Percentiles rank a stretch among this genome's conserved stretches.
These are phyloP conservation scores for Urocyon cinereoargenteus DNA, from an alignment of 2,797 vertebrate genomes.

Conservation along the genomic window DNA sequence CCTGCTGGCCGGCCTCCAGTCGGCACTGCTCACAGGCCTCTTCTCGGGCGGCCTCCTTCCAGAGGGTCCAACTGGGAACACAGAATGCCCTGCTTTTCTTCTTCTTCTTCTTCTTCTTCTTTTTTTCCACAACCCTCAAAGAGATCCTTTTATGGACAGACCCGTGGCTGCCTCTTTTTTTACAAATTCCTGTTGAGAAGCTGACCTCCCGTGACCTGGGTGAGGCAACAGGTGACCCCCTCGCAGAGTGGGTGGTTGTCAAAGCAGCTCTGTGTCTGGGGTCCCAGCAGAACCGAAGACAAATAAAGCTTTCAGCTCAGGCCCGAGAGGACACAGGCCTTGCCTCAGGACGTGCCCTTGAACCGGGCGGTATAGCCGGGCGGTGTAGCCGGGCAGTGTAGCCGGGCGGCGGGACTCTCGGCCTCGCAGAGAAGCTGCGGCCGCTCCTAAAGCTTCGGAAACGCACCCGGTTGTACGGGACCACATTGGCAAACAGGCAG, in stretches of 20 bases:
- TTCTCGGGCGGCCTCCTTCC: slow-evolving; percentile 89
- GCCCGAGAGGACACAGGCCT: neutral
- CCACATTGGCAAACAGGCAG: neutral
- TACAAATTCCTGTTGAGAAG: slow-evolving; percentile 82
- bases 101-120: neutral
- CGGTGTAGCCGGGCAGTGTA: neutral
- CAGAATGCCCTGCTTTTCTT: slow-evolving; percentile 64
- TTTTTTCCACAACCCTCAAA: slow-evolving; percentile 86
- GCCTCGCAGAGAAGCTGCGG: neutral
- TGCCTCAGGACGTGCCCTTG: neutral
- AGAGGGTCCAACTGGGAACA: slow-evolving; percentile 83
- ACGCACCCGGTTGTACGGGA: rapidly evolving
- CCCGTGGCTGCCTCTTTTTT: slow-evolving; percentile 83
- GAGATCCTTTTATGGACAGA: slow-evolving; percentile 90
- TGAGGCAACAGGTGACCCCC: slow-evolving; percentile 88
- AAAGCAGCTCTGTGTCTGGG: slow-evolving; percentile 71
- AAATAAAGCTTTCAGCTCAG: slow-evolving; percentile 74
- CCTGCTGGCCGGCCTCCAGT: slow-evolving; percentile 88
- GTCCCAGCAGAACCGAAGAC: slow-evolving; percentile 59
- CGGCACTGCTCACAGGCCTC: slow-evolving; percentile 86
- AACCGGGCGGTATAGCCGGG: neutral
- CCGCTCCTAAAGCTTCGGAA: neutral
- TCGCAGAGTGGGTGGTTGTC: slow-evolving; percentile 78
- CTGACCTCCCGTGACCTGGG: slow-evolving; percentile 84
- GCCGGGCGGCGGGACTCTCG: neutral